Base-by-base conservation (phyloP, 2,113 vertebrate species). In the Gnathonemus echidnorhynchus region DNA sequence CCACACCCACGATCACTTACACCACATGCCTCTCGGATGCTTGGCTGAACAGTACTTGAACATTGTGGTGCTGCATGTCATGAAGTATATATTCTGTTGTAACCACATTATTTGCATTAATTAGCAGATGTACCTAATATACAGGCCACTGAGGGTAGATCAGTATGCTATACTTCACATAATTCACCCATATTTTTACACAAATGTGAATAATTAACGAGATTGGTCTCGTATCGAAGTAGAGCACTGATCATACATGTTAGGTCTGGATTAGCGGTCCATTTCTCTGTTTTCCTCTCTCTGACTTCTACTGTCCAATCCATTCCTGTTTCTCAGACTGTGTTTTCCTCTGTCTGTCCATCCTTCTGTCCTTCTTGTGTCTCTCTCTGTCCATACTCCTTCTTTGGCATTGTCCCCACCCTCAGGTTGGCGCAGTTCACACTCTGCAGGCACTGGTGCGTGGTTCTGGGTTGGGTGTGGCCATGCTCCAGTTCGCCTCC, bases 381-480 rank as follows among this genome's bases (percentile, higher is more conserved):
- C 31, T 86, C 31, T 86, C 48, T 87, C 9, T 56, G 49, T n/a
- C 27, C 45, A 9, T 80, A 31, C n/a, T 27, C 2, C 58, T 27
- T 19, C 8, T 62, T 6, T 58, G 7, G 17, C 39, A 17, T 39
- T 74, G 27, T 1, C 52, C 70, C 53, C 27, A 6, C 2, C 85
- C 89, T 19, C 92, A 98, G 98, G 97, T 98, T 89, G 97, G 97
- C 91, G 97, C 97, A 0, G 92, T 97, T 88, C 97, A 98, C 2
- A 96, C 96, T 35, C 93, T 98, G 90, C 97, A 98, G 93, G 96
- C 97, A 0, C 92, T 98, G 92, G 95, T 98, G 1, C 97, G 95
- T 0, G 96, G 96, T 0, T 92, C 97, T 0, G 95, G 94, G 89
- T 93, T 98, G 88, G 97, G 96, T 0, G 66, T 91, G 0, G 94